These are phyloP conservation scores for Lathronympha strigana DNA, from an alignment of 2,888 invertebrate species.

Conservation along the genomic window DNA sequence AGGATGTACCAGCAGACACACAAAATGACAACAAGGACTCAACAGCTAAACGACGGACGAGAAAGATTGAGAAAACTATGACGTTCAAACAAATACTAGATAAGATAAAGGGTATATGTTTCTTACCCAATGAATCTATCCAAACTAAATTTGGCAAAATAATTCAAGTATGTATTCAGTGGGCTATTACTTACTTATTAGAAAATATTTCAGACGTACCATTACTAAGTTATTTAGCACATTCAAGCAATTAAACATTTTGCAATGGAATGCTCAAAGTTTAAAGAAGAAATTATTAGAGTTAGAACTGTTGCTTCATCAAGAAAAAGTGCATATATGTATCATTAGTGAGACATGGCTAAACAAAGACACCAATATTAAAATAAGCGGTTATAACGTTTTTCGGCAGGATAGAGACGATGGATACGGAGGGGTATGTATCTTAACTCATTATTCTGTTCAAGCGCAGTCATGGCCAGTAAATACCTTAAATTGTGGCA, in stretches of 20 bases:
- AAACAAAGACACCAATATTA: background rate
- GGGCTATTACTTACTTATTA: background rate
- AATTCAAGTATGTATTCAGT: background rate
- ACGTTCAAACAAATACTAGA: background rate
- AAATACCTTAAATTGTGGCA: background rate
- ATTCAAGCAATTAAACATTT: background rate
- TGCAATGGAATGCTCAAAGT: background rate
- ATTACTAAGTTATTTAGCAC: background rate
- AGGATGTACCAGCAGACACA: background rate
- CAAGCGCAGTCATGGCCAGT: background rate
- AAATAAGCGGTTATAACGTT: background rate
- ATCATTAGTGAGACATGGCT: background rate
- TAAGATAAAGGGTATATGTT: background rate
- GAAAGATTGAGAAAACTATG: background rate
- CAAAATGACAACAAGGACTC: background rate
- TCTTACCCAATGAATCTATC: background rate
- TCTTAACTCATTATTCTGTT: background rate
- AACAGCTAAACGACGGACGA: background rate
- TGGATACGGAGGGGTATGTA: background rate
- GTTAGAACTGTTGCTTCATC: background rate
- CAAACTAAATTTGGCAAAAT: background rate
- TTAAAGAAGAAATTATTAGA: background rate
- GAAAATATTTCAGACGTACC: background rate
- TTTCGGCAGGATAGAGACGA: background rate
- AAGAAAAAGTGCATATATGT: background rate